phyloP scores from a whole-genome alignment of 2,888 invertebrate species.

The Microplitis deprimator region DNA sequence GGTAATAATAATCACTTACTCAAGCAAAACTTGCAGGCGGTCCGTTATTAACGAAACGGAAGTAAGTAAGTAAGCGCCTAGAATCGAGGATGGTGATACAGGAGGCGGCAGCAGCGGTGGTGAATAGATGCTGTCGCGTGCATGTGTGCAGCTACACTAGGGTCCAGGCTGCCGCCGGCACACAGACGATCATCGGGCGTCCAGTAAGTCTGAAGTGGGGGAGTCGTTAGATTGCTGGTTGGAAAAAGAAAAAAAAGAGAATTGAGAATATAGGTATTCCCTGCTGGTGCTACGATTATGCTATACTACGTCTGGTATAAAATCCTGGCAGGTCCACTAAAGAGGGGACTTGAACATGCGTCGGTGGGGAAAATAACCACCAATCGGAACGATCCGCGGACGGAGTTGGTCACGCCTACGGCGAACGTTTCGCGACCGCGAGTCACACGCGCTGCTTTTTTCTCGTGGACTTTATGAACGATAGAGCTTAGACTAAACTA shows the following conservation, averaged over 20 bases:
- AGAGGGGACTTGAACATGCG: slow-evolving; percentile 62
- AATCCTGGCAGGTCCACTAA: slow-evolving; percentile 58
- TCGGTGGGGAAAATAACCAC: slow-evolving; percentile 68
- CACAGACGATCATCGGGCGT: slow-evolving; percentile 58
- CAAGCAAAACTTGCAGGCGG: slow-evolving; percentile 49
- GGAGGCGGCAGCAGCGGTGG: slow-evolving; percentile 51
- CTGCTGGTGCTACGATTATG: slow-evolving; percentile 46
- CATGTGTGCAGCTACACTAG: slow-evolving; percentile 71
- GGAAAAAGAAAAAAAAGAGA: slow-evolving; percentile 46
- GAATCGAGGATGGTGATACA: slow-evolving; percentile 19
- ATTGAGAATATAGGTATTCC: slow-evolving; percentile 52
- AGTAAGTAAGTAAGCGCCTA: slow-evolving; percentile 44
- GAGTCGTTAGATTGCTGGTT: slow-evolving; percentile 57
- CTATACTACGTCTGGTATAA: slow-evolving; percentile 55
- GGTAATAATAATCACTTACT: slow-evolving; percentile 53
- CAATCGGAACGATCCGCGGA: slow-evolving; percentile 68
- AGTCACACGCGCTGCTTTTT: slow-evolving; percentile 19
- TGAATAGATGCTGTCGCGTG: slow-evolving; percentile 69
- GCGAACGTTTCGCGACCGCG: slow-evolving; percentile 41
- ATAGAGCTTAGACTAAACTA: slow-evolving; percentile 28
- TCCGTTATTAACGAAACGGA: slow-evolving; percentile 58
- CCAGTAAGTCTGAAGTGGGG: slow-evolving; percentile 62
- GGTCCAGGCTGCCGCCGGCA: slow-evolving; percentile 63
- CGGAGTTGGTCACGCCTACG: slow-evolving; percentile 62
- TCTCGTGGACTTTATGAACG: slow-evolving; percentile 30